A percentile compares a stretch with the other conserved stretches of the same genome.
These are phyloP conservation scores for Hydrocynus forskahlii DNA, from an alignment of 2,797 vertebrate genomes.

Conservation along the genomic window DNA sequence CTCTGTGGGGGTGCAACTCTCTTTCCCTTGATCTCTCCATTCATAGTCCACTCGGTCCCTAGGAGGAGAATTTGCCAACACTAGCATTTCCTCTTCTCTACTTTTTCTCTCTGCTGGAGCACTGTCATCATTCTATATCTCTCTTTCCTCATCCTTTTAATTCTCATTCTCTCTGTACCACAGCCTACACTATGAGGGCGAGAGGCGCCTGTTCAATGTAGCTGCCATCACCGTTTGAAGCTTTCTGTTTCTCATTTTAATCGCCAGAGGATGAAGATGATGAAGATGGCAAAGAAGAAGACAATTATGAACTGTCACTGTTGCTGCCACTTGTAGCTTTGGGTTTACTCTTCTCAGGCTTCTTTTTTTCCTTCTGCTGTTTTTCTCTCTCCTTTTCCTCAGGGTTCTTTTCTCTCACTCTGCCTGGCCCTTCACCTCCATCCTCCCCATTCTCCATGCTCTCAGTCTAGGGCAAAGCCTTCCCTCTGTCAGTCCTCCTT, in stretches of 20 bases:
- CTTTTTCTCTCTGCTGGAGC: slow-evolving; percentile 26
- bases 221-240: slow-evolving; percentile 37
- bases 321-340: slow-evolving; percentile 63
- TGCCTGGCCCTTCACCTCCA: slow-evolving; percentile 24
- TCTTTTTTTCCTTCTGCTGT: slow-evolving; percentile 39
- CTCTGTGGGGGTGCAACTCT: slow-evolving; percentile 56
- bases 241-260: slow-evolving; percentile 50
- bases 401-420: slow-evolving; percentile 45
- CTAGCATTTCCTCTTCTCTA: slow-evolving; percentile 25
- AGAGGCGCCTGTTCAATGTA: slow-evolving; percentile 18
- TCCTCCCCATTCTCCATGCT: slow-evolving; percentile 38
- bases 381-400: slow-evolving; percentile 46
- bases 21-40: slow-evolving; percentile 27
- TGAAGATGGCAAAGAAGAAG: slow-evolving; percentile 64
- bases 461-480: slow-evolving; percentile 24
- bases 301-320: slow-evolving; percentile 66
- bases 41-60: neutral
- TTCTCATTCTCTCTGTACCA: slow-evolving; percentile 41
- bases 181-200: slow-evolving; percentile 27
- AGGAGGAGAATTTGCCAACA: neutral
- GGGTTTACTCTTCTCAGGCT: slow-evolving; percentile 42
- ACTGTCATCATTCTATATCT: slow-evolving; percentile 54
- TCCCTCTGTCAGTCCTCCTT: neutral
- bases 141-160: neutral
- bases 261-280: slow-evolving; percentile 70